phyloP scores from a whole-genome alignment of 1,140 invertebrate species.

The Ladona fulva region DNA sequence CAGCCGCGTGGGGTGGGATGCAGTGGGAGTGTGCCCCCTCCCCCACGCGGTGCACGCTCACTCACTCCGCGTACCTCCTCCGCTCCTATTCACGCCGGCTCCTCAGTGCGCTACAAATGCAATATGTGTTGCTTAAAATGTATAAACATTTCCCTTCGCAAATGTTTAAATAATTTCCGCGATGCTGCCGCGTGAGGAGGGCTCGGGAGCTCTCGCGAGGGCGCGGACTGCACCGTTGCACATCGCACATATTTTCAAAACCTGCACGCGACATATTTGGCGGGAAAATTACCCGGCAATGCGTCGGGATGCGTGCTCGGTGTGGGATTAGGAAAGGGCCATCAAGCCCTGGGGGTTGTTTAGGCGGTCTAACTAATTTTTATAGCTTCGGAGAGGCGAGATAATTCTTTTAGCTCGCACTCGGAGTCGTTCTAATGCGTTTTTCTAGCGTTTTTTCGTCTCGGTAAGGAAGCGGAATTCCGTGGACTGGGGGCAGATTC shows the following conservation, averaged over 20 bases:
- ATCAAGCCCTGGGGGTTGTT: too few species aligned
- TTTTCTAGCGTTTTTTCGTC: too few species aligned
- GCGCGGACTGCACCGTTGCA: background rate
- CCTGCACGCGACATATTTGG: background rate
- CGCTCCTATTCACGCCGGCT: background rate
- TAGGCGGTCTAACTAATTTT: too few species aligned
- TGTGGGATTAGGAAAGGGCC: too few species aligned
- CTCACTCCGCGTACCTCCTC: background rate
- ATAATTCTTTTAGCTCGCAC: too few species aligned
- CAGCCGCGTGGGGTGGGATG: too few species aligned
- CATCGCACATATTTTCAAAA: background rate
- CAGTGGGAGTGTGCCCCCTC: background rate
- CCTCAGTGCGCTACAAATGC: background rate
- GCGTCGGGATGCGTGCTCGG: background rate
- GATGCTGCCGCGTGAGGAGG: background rate
- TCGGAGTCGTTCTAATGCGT: too few species aligned
- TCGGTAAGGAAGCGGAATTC: too few species aligned
- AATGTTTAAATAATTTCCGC: slow-evolving; percentile 3
- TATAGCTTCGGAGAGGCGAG: too few species aligned
- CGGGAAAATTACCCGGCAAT: background rate
- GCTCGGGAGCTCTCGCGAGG: background rate
- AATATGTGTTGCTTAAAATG: slow-evolving; percentile 4
- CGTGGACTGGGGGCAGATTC: too few species aligned
- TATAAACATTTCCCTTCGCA: slow-evolving; percentile 1
- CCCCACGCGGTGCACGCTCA: background rate